Conservation (phyloP, 2,888 invertebrate species). For the Leucophenga maculata region DNA sequence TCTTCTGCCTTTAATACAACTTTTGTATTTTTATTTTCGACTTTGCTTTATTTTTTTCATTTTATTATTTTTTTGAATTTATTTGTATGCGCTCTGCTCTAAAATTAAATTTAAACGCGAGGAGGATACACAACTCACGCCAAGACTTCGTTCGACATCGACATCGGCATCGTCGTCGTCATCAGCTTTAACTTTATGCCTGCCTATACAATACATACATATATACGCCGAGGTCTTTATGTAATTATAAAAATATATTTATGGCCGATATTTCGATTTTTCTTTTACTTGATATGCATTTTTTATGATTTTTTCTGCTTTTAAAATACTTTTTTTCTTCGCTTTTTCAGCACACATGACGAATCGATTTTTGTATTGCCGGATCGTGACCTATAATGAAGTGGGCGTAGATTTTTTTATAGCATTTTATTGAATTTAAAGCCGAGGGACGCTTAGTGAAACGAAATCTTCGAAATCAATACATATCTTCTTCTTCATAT, state of each 20-base stretch:
- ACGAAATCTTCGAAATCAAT: too few relatives aligned
- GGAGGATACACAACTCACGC: slow-evolving; percentile 12
- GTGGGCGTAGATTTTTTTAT: slow-evolving; percentile 17
- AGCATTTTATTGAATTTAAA: slow-evolving; percentile 14
- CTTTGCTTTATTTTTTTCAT: background rate
- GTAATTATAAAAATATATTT: slow-evolving; percentile 40
- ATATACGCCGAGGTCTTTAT: slow-evolving; percentile 31
- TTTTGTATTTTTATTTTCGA: background rate
- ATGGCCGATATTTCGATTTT: slow-evolving; percentile 22
- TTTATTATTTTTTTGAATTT: slow-evolving; percentile 11
- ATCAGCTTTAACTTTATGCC: slow-evolving; percentile 12
- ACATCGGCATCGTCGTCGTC: background rate
- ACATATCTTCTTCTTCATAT: too few relatives aligned
- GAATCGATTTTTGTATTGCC: slow-evolving; percentile 16
- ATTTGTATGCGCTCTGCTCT: background rate
- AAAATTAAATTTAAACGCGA: slow-evolving; percentile 18
- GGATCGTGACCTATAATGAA: slow-evolving; percentile 12
- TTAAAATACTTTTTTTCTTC: background rate
- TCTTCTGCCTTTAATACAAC: background rate
- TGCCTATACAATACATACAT: slow-evolving; percentile 24
- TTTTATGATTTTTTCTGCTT: background rate
- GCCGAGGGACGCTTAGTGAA: background rate
- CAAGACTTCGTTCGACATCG: background rate
- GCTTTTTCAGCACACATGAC: slow-evolving; percentile 1
- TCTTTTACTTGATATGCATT: background rate